These are phyloP conservation scores for Merops nubicus DNA, from an alignment of 2,113 vertebrate genomes.

Conservation along the genomic window DNA sequence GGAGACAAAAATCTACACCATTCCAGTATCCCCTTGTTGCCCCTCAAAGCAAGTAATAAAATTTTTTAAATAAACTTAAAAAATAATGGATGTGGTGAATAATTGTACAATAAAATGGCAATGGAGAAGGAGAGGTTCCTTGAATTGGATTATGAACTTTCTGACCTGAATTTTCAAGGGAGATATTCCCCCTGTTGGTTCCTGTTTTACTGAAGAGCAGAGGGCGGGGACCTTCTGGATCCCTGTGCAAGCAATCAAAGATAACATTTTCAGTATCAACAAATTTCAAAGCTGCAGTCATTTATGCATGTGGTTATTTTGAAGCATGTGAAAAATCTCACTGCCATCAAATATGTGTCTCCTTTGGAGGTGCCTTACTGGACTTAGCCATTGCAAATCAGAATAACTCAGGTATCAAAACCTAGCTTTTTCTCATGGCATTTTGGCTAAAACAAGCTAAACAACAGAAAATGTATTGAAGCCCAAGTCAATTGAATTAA, in stretches of 20 bases:
- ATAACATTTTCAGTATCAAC: neutral
- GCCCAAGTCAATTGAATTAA: neutral
- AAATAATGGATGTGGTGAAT: neutral
- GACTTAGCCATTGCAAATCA: neutral
- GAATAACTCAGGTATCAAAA: neutral
- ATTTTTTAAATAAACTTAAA: neutral
- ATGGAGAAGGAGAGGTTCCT: neutral
- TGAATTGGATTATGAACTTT: neutral
- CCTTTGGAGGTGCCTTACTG: neutral
- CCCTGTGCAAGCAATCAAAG: neutral
- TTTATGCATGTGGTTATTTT: neutral
- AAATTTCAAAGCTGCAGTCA: neutral
- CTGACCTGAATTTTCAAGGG: neutral
- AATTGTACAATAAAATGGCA: neutral
- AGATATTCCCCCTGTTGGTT: accelerated
- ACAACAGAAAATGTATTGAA: neutral
- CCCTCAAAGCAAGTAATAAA: neutral
- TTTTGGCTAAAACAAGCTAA: neutral
- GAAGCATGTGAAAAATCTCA: neutral
- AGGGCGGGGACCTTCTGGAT: neutral
- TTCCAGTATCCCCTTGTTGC: accelerated
- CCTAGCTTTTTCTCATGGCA: accelerated
- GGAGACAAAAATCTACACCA: neutral
- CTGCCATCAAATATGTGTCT: neutral
- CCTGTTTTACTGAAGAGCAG: neutral